Conservation (phyloP, 2,113 vertebrate species). For the Erythrocercus mccallii region DNA sequence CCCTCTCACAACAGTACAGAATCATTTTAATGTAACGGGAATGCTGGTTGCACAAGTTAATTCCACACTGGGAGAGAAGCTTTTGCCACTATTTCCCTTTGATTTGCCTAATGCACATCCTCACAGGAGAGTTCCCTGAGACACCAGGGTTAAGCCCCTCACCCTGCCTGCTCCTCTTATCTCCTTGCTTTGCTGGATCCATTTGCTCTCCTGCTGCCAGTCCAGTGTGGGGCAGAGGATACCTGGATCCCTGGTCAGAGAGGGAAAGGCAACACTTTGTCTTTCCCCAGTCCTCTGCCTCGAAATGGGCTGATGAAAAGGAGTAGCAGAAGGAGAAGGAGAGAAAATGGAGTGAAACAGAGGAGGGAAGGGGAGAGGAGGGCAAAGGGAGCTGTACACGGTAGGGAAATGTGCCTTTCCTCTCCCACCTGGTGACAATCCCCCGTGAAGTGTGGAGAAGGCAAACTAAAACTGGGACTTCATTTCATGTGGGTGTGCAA, state of each 20-base stretch:
- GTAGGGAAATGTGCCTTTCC: not conserved
- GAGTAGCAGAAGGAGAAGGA: not conserved
- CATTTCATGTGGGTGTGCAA: not conserved
- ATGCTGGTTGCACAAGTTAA: not conserved
- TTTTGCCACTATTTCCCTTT: not conserved
- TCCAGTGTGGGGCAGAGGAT: rapidly evolving
- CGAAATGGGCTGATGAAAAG: not conserved
- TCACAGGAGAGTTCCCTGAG: not conserved
- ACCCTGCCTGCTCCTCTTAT: not conserved
- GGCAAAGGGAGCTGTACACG: not conserved
- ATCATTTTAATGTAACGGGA: not conserved
- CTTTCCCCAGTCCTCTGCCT: not conserved
- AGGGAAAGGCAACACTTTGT: not conserved
- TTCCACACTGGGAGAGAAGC: not conserved
- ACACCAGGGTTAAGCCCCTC: not conserved
- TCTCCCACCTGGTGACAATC: not conserved
- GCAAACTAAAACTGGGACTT: not conserved
- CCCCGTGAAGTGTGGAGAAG: not conserved
- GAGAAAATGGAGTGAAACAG: not conserved
- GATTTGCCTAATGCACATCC: not conserved
- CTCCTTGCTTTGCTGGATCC: not conserved
- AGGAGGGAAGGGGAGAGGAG: rapidly evolving
- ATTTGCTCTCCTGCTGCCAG: not conserved
- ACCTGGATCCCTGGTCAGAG: not conserved
- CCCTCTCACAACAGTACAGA: not conserved